Evolutionary conservation across 2,113 vertebrate genomes (phyloP).

Genomic region (Muntiacus reevesi): DNA sequence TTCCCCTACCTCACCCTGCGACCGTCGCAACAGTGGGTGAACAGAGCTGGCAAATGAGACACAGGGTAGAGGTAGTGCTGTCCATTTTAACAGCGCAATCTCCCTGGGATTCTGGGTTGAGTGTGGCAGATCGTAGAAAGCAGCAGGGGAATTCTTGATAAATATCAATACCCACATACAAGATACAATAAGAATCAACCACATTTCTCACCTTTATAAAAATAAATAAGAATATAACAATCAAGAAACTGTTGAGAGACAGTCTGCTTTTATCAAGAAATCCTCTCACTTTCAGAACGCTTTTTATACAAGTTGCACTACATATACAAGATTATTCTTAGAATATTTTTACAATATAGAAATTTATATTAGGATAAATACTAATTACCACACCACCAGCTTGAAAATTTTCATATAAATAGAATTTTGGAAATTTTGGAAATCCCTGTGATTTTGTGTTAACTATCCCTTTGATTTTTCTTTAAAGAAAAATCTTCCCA

Average conservation of each 20-base stretch:
- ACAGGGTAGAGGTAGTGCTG: rapidly evolving
- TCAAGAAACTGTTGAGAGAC: not conserved
- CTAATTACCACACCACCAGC: not conserved
- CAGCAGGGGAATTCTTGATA: not conserved
- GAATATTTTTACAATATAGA: not conserved
- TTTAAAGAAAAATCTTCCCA: not conserved
- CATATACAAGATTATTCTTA: not conserved
- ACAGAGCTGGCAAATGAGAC: not conserved
- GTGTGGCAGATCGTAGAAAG: not conserved
- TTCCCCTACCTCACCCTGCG: not conserved
- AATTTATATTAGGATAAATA: not conserved
- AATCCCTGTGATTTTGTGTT: not conserved
- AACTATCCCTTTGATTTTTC: not conserved
- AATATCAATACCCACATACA: not conserved
- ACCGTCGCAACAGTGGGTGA: not conserved
- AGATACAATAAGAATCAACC: not conserved
- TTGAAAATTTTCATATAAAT: not conserved
- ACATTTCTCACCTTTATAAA: not conserved
- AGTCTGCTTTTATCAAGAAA: not conserved
- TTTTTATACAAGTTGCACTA: not conserved
- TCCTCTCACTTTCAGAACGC: not conserved
- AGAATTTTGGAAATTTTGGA: not conserved
- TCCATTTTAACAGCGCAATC: not conserved
- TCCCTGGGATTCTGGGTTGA: not conserved
- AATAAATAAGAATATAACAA: not conserved